Conservation (phyloP, 2,888 invertebrate species). For the Thereva nobilitata region DNA sequence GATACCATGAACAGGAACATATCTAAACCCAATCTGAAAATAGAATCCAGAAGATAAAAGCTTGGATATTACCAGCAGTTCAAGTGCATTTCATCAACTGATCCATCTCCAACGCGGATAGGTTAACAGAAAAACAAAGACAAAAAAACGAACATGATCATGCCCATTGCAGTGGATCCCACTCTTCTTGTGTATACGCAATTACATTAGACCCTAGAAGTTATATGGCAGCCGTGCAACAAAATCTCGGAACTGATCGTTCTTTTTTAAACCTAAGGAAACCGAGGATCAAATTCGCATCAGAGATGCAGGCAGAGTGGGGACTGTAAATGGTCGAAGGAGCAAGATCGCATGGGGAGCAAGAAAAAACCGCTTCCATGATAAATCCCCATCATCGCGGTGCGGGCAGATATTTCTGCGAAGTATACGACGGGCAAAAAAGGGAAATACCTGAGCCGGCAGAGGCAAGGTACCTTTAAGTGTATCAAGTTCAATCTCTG, state of each 20-base stretch:
- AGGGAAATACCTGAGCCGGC: background rate
- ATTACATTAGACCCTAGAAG: slow-evolving; percentile 9
- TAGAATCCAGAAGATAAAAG: slow-evolving; percentile 13
- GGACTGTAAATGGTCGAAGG: no score
- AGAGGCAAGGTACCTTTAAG: slow-evolving; percentile 1
- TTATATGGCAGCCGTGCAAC: background rate
- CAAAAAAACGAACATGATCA: background rate
- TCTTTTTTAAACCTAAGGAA: slow-evolving; percentile 6
- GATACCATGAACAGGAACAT: slow-evolving; percentile 9
- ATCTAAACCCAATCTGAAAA: slow-evolving; percentile 10
- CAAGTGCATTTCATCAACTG: slow-evolving; percentile 13
- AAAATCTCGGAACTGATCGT: slow-evolving; percentile 14
- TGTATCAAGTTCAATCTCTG: slow-evolving; percentile 1
- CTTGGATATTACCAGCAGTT: slow-evolving; percentile 10
- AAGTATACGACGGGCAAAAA: slow-evolving; percentile 4
- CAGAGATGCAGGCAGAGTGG: background rate
- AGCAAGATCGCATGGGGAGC: slow-evolving; percentile 4
- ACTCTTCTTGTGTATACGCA: background rate
- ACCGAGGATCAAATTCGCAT: background rate
- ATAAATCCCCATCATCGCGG: background rate
- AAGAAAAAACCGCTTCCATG: slow-evolving; percentile 1
- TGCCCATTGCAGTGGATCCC: background rate
- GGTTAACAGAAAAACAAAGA: background rate
- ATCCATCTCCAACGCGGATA: slow-evolving; percentile 4
- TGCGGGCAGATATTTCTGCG: background rate